These are phyloP conservation scores for Sinocyclocheilus grahami DNA, from an alignment of 2,113 vertebrate genomes.

Conservation along the genomic window DNA sequence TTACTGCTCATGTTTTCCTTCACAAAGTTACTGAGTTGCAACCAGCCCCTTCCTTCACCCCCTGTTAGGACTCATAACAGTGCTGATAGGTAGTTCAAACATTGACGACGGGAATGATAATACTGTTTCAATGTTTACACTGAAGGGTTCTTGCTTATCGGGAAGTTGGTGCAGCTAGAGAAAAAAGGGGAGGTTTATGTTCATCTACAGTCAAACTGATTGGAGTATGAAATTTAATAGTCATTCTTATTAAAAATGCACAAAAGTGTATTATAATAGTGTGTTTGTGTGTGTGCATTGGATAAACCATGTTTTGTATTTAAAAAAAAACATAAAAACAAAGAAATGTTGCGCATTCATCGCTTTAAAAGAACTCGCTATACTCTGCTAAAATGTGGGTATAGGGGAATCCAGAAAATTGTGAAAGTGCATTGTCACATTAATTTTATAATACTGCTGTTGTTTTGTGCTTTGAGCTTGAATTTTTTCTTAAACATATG, in stretches of 20 bases:
- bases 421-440: background rate
- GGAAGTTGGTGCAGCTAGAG: background rate
- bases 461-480: too few species aligned
- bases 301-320: background rate
- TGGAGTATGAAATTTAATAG: background rate
- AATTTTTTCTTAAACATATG: background rate
- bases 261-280: background rate
- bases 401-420: background rate
- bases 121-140: background rate
- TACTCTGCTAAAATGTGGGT: background rate
- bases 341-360: background rate
- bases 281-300: background rate
- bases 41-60: background rate
- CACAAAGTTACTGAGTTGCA: background rate
- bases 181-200: background rate
- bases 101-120: background rate
- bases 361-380: background rate
- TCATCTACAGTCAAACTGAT: background rate
- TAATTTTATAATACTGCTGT: background rate
- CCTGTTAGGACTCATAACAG: constrained; percentile 17
- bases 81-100: constrained; percentile 29
- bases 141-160: background rate
- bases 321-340: too few species aligned
- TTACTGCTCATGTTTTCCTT: background rate
- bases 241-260: background rate